These are phyloP conservation scores for Cydia fagiglandana DNA, from an alignment of 1,140 invertebrate species.

Conservation along the genomic window DNA sequence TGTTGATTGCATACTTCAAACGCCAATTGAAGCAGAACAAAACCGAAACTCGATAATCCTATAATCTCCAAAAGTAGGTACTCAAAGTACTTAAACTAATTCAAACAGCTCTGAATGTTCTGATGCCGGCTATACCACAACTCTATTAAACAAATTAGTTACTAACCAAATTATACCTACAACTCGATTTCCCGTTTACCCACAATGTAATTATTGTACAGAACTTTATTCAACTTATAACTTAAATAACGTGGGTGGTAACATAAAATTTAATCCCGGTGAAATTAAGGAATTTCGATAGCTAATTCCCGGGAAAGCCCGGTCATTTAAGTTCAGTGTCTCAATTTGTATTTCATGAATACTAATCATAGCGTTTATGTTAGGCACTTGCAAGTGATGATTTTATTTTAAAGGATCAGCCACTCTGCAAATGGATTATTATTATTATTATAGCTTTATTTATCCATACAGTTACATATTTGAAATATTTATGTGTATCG, in stretches of 20 bases:
- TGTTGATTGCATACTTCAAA: too few species aligned
- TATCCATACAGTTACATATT: too few species aligned
- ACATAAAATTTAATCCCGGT: conserved; percentile 28
- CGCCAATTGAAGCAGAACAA: too few species aligned
- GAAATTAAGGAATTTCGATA: conserved; percentile 35
- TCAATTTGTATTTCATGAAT: conserved; percentile 36
- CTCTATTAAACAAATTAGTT: conserved; percentile 31
- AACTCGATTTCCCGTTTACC: conserved; percentile 29
- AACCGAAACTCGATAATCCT: too few species aligned
- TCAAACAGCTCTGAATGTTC: conserved; percentile 5
- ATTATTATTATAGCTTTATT: too few species aligned
- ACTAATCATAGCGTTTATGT: conserved; percentile 30
- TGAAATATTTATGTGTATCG: too few species aligned
- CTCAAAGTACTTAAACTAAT: conserved; percentile 9
- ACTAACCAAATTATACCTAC: conserved; percentile 19
- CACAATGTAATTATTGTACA: conserved; percentile 31
- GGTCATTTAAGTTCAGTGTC: conserved; percentile 31
- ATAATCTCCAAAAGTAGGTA: too few species aligned
- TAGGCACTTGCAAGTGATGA: not conserved
- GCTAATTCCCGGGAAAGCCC: conserved; percentile 30
- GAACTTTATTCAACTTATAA: conserved; percentile 22
- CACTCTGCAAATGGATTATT: too few species aligned
- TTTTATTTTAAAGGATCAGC: too few species aligned
- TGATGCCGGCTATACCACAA: conserved; percentile 11
- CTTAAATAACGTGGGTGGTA: conserved; percentile 28